Conservation (phyloP, 2,797 vertebrate genomes). For the Bufotes viridis region DNA sequence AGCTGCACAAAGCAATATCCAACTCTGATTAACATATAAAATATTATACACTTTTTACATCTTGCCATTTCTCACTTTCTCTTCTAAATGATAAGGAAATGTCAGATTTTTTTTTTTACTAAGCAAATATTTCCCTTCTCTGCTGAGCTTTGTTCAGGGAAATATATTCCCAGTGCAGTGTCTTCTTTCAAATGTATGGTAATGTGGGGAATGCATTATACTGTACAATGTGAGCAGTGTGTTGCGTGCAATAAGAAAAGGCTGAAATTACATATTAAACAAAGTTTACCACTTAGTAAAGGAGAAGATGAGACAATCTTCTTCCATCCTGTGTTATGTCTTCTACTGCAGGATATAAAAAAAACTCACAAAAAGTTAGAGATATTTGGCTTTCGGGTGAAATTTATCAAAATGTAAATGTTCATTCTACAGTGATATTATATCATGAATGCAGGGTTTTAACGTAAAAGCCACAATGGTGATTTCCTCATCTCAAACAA, state of each 20-base stretch:
- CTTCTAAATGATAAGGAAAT: slow-evolving; percentile 38
- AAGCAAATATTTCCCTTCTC: slow-evolving; percentile 45
- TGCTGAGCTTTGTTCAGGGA: slow-evolving; percentile 1
- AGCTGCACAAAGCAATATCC: background rate
- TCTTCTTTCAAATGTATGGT: slow-evolving; percentile 47
- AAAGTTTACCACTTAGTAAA: slow-evolving; percentile 63
- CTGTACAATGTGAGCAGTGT: slow-evolving; percentile 36
- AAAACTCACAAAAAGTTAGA: no score
- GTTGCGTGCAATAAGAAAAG: slow-evolving; percentile 26
- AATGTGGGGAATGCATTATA: slow-evolving; percentile 35
- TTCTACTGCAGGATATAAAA: slow-evolving; percentile 54
- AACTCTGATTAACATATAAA: background rate
- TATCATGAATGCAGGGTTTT: no score
- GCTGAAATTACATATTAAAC: slow-evolving; percentile 47
- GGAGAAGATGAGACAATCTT: slow-evolving; percentile 63
- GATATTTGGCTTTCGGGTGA: no score
- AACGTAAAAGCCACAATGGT: no score
- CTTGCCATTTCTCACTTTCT: slow-evolving; percentile 16
- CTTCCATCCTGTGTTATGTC: slow-evolving; percentile 65
- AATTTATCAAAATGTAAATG: no score
- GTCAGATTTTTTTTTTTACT: slow-evolving; percentile 6
- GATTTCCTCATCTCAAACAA: no score
- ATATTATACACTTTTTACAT: slow-evolving; percentile 17
- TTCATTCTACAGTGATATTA: no score
- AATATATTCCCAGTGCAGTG: slow-evolving; percentile 23